These are phyloP conservation scores for Sepioteuthis lessoniana DNA, from an alignment of 2,888 invertebrate genomes.

Conservation along the genomic window DNA sequence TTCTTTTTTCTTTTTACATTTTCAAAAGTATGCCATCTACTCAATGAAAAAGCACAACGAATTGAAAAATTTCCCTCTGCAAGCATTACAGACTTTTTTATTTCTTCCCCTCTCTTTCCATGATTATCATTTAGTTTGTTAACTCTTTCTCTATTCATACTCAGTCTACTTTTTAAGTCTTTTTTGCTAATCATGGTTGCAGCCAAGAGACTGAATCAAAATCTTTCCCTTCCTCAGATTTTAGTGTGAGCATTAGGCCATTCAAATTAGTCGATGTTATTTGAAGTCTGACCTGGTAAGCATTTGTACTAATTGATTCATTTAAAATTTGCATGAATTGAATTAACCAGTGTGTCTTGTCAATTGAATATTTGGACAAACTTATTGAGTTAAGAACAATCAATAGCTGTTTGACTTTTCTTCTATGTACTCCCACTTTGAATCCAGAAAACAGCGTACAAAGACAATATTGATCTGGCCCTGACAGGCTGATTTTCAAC, in stretches of 20 bases:
- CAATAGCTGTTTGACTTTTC: slow-evolving; percentile 20
- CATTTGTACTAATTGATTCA: neutral
- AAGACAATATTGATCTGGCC: neutral
- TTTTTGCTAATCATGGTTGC: neutral
- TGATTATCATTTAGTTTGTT: neutral
- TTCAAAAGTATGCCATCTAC: neutral
- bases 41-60: neutral
- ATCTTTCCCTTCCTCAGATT: neutral
- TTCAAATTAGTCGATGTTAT: neutral
- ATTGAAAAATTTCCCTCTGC: neutral
- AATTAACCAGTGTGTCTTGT: neutral
- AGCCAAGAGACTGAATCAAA: slow-evolving; percentile 15
- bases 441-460: neutral
- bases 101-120: neutral
- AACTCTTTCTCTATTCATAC: neutral
- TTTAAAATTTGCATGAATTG: slow-evolving; percentile 23
- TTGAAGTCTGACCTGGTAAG: slow-evolving; percentile 14
- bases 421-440: neutral
- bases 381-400: slow-evolving; percentile 23
- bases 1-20: neutral
- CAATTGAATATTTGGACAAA: slow-evolving; percentile 2
- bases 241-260: neutral
- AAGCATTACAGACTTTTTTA: neutral
- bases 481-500: neutral
- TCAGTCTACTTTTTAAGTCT: neutral